phyloP scores from a whole-genome alignment of 2,888 invertebrate species.

The Ochropleura plecta region DNA sequence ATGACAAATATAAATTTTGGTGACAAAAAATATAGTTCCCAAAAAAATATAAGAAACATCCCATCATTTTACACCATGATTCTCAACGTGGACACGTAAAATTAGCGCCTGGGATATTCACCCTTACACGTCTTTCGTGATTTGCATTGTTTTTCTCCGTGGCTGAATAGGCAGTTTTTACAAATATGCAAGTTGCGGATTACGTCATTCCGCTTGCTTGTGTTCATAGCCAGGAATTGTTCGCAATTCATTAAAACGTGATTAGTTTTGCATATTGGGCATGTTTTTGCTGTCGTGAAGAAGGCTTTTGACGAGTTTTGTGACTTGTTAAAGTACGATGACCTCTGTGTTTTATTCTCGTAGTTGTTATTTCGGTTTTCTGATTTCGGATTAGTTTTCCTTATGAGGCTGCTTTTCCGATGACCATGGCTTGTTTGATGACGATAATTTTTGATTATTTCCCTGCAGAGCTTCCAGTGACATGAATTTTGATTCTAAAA shows the following conservation, averaged over 20 bases:
- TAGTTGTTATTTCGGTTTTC: too few species aligned
- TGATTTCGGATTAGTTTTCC: too few species aligned
- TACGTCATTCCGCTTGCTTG: neutral
- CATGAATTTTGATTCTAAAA: conserved; percentile 18
- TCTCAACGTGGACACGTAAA: too few species aligned
- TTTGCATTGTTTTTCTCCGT: neutral
- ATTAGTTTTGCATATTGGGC: neutral
- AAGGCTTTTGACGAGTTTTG: too few species aligned
- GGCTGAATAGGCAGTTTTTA: neutral
- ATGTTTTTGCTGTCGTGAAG: neutral
- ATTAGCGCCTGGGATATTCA: too few species aligned
- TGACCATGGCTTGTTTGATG: neutral
- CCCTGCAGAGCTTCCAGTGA: neutral
- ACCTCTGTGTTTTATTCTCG: too few species aligned
- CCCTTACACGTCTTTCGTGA: neutral
- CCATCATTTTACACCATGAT: too few species aligned
- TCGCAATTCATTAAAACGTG: neutral
- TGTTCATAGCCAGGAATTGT: neutral
- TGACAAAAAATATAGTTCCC: too few species aligned
- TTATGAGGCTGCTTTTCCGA: too few species aligned
- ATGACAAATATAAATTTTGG: too few species aligned
- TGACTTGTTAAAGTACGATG: too few species aligned
- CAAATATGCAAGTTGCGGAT: neutral
- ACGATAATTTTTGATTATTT: neutral
- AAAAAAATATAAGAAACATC: too few species aligned